These are phyloP conservation scores for Mesoligia furuncula DNA, from an alignment of 2,888 invertebrate species.

Conservation along the genomic window DNA sequence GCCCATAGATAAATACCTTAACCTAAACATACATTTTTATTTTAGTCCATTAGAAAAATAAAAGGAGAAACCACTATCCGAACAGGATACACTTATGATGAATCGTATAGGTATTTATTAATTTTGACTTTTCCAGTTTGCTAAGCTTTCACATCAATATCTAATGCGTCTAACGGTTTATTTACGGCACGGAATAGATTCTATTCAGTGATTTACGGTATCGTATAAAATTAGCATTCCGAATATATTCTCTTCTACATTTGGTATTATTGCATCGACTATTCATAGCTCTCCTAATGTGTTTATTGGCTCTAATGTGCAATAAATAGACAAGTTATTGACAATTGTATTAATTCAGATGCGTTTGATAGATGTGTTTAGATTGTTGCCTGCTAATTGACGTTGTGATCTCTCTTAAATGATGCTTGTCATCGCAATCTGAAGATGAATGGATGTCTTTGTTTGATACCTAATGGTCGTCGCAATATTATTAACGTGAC, in stretches of 20 bases:
- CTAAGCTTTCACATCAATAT: background rate
- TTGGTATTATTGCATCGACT: conserved; percentile 11
- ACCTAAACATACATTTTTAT: too few relatives aligned
- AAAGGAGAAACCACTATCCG: background rate
- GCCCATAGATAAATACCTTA: too few relatives aligned
- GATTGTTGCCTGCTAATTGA: conserved; percentile 17
- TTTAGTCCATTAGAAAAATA: background rate
- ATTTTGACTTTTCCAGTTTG: background rate
- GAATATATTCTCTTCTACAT: conserved; percentile 2
- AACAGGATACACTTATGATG: background rate
- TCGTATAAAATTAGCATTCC: conserved; percentile 14
- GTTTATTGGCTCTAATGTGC: conserved; percentile 9
- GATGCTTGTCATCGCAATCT: conserved; percentile 28
- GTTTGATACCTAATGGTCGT: conserved; percentile 2
- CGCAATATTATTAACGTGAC: background rate
- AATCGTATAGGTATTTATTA: too few relatives aligned
- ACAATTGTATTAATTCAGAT: conserved; percentile 32
- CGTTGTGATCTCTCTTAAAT: conserved; percentile 22
- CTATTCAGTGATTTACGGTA: too few relatives aligned
- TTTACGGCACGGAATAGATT: too few relatives aligned
- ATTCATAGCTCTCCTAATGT: conserved; percentile 22
- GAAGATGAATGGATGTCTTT: conserved; percentile 28
- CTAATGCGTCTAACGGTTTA: background rate
- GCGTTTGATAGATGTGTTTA: conserved; percentile 25
- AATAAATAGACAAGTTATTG: conserved; percentile 21